Percentiles rank a stretch among this genome's conserved stretches.
These are phyloP conservation scores for Girardia tigrina DNA, from an alignment of 2,888 invertebrate species.

Conservation along the genomic window DNA sequence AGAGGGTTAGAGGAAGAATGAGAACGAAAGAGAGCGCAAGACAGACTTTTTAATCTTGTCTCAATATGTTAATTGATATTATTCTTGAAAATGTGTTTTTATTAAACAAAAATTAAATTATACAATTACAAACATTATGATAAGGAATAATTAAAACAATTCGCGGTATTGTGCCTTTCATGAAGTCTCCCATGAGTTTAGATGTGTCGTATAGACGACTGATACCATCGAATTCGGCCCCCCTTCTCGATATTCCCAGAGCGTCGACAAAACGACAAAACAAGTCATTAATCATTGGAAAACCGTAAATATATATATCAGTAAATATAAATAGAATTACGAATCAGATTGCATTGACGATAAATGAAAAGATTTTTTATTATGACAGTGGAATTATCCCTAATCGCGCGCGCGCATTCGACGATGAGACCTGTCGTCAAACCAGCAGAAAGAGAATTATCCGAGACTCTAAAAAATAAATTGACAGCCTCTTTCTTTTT, in stretches of 20 bases:
- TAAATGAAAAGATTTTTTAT: constrained; percentile 18
- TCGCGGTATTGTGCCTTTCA: not conserved
- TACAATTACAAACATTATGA: not conserved
- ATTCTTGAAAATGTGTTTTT: not conserved
- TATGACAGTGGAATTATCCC: constrained; percentile 20
- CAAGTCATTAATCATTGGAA: not conserved
- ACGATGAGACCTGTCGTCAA: constrained; percentile 17
- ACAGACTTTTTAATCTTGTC: no score
- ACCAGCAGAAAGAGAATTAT: not conserved
- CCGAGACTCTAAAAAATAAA: constrained; percentile 7
- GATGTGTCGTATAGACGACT: not conserved
- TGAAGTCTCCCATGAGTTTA: constrained; percentile 23
- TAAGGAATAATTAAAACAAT: constrained; percentile 7
- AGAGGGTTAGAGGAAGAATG: no score
- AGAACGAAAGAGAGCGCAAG: no score
- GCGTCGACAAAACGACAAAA: constrained; percentile 5
- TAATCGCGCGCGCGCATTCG: not conserved
- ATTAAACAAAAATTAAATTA: not conserved
- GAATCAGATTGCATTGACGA: constrained; percentile 9
- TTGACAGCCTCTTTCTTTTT: constrained; percentile 23
- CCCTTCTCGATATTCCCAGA: not conserved
- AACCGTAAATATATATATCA: constrained; percentile 2
- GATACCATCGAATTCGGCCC: not conserved
- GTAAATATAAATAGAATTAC: constrained; percentile 2
- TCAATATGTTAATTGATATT: no score